Evolutionary conservation across 2,797 vertebrate genomes (phyloP), one percentile per base, ranked within the genome.

Genomic region (Tragopan temminckii): DNA sequence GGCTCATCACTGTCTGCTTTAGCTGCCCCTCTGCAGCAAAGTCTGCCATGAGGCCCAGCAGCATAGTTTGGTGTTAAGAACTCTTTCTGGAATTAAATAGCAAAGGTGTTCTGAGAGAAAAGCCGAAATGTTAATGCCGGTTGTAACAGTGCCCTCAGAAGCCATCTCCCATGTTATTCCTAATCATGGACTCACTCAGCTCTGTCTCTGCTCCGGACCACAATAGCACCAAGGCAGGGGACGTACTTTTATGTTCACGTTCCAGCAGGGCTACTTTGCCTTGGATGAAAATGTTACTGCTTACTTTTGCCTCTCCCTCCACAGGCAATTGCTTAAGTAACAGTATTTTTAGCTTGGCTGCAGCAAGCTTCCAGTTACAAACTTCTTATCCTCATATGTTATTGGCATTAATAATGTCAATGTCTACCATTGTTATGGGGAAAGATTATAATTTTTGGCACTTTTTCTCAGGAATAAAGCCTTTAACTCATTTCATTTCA

Each of bases 281-380:
- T 71, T 64, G 31, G 31, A 33, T 77, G 79, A 85, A 80, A 93
- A 63, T 4, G 4, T 40, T 83, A 21, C 35, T 76, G 36, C 68
- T 66, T 86, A 43, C 35, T 85, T 85, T 31, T 35, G 42, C 13
- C 40, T 92, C 79, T 78, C 58, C 71, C 27, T 92, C 59, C 2
- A 4, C 21, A 66, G 72, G 46, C 79, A 93, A 79, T 45, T 72
- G 75, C 59, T 85, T 52, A 69, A 93, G 33, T 43, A 71, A 82
- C 50, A n/a, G 58, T 20, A 63, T 76, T 90, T 95, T 90, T 83
- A 89, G 50, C 52, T 69, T 43, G 69, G 62, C 45, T 85, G 46
- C 62, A 72, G 66, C 50, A 88, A 87, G 42, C 53, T 42, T 80
- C 21, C 62, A 89, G 66, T 81, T 80, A 85, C 11, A 71, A 78